Conservation (phyloP, 2,888 invertebrate genomes). For the Tortrix viridana region DNA sequence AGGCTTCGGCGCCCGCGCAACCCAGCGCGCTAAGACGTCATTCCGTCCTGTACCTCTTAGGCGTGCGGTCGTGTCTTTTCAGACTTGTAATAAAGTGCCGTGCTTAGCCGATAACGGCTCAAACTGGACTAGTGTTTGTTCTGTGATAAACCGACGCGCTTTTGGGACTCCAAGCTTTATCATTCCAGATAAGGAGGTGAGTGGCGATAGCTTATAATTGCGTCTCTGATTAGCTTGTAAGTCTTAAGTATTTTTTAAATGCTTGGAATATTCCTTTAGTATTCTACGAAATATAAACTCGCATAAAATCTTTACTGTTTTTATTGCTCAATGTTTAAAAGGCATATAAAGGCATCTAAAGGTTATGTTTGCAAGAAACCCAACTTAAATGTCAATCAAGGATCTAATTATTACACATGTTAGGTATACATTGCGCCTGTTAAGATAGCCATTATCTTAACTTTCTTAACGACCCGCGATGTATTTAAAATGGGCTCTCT, state of each 20-base stretch:
- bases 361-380: too few species aligned
- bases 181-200: conserved; percentile 79
- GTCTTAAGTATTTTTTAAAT: conserved; percentile 10
- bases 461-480: conserved; percentile 13
- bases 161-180: conserved; percentile 65
- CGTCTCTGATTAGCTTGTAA: conserved; percentile 49
- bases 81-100: background rate
- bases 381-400: too few species aligned
- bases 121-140: conserved; percentile 60
- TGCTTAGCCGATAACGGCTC: conserved; percentile 39
- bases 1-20: conserved; percentile 62
- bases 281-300: background rate
- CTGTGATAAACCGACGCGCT: conserved; percentile 60
- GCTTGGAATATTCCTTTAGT: conserved; percentile 6
- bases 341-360: too few species aligned
- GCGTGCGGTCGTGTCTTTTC: conserved; percentile 54
- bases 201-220: conserved; percentile 80
- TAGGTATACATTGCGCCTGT: background rate
- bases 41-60: conserved; percentile 60
- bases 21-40: conserved; percentile 51
- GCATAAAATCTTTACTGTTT: background rate
- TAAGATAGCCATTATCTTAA: conserved; percentile 9
- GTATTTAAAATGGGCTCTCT: conserved; percentile 8
- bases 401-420: background rate
- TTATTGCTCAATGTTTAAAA: too few species aligned